Evolutionary conservation across 2,888 invertebrate genomes (phyloP).

Genomic region (Dilophus febrilis): DNA sequence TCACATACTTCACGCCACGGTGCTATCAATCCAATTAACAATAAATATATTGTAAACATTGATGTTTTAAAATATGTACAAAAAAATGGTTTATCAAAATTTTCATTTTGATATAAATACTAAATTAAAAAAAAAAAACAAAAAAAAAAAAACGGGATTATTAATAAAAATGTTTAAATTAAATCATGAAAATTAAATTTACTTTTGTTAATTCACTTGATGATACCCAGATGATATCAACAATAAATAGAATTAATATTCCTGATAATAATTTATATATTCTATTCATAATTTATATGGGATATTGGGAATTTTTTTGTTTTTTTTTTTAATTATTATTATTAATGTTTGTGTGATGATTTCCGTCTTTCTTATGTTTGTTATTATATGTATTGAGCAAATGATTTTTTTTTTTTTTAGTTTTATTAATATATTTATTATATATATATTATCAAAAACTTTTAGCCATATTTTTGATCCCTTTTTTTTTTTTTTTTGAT

Average conservation of each 20-base stretch:
- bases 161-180: not conserved
- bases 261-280: constrained; percentile 66
- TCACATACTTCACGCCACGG: constrained; percentile 81
- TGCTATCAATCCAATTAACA: constrained; percentile 75
- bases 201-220: constrained; percentile 92
- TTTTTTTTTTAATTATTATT: no score
- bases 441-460: no score
- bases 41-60: constrained; percentile 79
- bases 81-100: constrained; percentile 87
- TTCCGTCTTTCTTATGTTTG: no score
- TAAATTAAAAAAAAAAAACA: constrained; percentile 32
- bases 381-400: no score
- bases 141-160: not conserved
- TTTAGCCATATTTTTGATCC: no score
- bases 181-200: constrained; percentile 13
- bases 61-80: constrained; percentile 90
- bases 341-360: no score
- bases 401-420: no score
- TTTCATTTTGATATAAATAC: constrained; percentile 71
- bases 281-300: constrained; percentile 37
- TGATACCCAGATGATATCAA: constrained; percentile 90
- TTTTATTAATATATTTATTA: no score
- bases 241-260: constrained; percentile 68
- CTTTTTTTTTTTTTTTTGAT: no score
- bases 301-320: no score